Conservation (phyloP, 2,888 invertebrate genomes). For the Campaea margaritaria region DNA sequence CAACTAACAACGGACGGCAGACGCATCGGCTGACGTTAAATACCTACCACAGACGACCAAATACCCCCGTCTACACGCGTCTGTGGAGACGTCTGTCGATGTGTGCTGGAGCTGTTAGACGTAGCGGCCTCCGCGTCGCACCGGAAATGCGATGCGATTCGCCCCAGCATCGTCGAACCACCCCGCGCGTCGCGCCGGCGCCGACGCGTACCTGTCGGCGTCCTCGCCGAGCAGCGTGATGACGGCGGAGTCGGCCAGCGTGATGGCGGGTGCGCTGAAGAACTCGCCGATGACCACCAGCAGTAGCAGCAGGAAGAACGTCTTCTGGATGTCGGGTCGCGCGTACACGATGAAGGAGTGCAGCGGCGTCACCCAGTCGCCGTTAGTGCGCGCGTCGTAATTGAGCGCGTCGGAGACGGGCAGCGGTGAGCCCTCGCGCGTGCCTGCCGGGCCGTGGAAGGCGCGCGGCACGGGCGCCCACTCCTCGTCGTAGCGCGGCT, state of each 20-base stretch:
- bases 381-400: conserved; percentile 89
- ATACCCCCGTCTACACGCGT: no score
- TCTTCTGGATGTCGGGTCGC: conserved; percentile 96
- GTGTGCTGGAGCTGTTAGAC: no score
- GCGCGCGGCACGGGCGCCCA: conserved; percentile 54
- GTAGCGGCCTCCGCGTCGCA: no score
- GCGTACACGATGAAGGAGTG: conserved; percentile 97
- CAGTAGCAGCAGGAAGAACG: conserved; percentile 96
- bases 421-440: conserved; percentile 87
- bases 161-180: no score
- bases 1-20: no score
- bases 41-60: no score
- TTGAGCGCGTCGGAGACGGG: conserved; percentile 91
- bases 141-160: no score
- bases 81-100: no score
- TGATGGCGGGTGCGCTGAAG: conserved; percentile 98
- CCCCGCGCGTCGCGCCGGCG: no score
- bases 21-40: no score
- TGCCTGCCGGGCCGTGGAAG: conserved; percentile 61
- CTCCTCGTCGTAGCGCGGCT: conserved; percentile 83
- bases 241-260: conserved; percentile 96
- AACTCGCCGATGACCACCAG: conserved; percentile 98
- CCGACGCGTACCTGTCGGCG: conserved; percentile 86
- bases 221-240: conserved; percentile 95
- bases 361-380: conserved; percentile 93